Evolutionary conservation across 1,140 invertebrate species (phyloP), one percentile per base, ranked within the genome.

Genomic region (Helicoverpa armigera): DNA sequence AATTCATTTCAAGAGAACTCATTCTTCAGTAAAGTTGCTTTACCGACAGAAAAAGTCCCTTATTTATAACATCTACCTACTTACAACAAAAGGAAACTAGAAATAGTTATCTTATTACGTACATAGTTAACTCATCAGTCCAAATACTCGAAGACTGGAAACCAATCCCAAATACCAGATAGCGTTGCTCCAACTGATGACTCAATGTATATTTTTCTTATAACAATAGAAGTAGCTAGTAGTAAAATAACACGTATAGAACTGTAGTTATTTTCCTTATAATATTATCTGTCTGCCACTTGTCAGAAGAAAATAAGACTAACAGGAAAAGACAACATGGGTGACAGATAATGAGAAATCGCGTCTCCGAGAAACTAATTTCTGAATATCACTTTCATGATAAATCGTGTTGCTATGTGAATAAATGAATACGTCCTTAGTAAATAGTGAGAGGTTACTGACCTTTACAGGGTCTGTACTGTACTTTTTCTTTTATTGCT

Each of bases 301-400:
- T n/a, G 50, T 54, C 50, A 72, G 48, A 3, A 11, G 13, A 53
- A 53, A 72, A 53, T 14, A 72, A 54, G 23, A 29, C 18, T 48
- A 70, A 54, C 50, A 54, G 69, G 69, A 72, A 54, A 54, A 48
- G 18, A 72, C 50, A 54, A 2, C 7, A 72, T 9, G 23, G 3
- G 65, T 18, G 10, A 18, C 1, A 70, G 18, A 31, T 70, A 70
- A 70, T 70, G 48, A 70, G 63, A 50, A 65, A 69, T 50, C 12
- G 67, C 12, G 12, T 53, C 53, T 51, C 12, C 12, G 12, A 53
- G 50, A 53, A 54, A 72, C 23, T 72, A 72, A 72, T 72, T 72
- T 72, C 48, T 53, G 3, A 29, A 3, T 51, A 23, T 50, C 43
- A 69, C 61, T 16, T 69, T 69, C 18, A 14, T 23, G 13, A 70